Evolutionary conservation across 2,797 vertebrate species (phyloP).

Genomic region (Ambastaia sidthimunki): DNA sequence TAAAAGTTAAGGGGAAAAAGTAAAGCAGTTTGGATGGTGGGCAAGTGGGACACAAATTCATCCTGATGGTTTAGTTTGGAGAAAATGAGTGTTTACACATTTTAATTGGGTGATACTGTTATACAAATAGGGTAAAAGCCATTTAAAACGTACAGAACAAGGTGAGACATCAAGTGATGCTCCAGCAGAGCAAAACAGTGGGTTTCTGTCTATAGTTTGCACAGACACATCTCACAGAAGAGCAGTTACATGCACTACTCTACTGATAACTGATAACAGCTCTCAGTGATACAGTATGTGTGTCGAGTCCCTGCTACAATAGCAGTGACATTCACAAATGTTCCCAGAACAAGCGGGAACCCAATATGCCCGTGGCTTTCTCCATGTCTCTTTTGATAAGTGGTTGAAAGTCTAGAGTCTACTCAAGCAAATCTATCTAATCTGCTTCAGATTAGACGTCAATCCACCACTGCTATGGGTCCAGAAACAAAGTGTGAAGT

Average conservation of each 20-base stretch:
- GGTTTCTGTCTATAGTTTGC: neutral
- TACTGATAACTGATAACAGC: slow-evolving; percentile 25
- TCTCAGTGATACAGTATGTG: slow-evolving; percentile 28
- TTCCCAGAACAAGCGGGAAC: slow-evolving; percentile 18
- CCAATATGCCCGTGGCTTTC: slow-evolving; percentile 20
- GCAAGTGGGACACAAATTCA: neutral
- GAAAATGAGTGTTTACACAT: neutral
- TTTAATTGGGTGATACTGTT: no score
- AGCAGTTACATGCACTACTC: neutral
- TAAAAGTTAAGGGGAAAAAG: no score
- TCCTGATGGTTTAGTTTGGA: neutral
- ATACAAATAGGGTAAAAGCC: neutral
- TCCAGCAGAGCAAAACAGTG: neutral
- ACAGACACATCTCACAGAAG: slow-evolving; percentile 5
- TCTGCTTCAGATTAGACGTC: neutral
- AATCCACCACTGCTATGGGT: neutral
- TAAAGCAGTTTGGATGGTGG: neutral
- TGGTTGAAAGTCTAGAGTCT: slow-evolving; percentile 14
- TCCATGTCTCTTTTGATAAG: slow-evolving; percentile 21
- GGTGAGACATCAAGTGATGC: neutral
- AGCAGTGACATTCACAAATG: slow-evolving; percentile 20
- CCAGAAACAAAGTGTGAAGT: neutral
- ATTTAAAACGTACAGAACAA: neutral
- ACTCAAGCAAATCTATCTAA: slow-evolving; percentile 10
- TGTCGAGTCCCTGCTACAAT: slow-evolving; percentile 10